Base-by-base conservation (phyloP, 2,113 vertebrate species). In the Rhizomys pruinosus region DNA sequence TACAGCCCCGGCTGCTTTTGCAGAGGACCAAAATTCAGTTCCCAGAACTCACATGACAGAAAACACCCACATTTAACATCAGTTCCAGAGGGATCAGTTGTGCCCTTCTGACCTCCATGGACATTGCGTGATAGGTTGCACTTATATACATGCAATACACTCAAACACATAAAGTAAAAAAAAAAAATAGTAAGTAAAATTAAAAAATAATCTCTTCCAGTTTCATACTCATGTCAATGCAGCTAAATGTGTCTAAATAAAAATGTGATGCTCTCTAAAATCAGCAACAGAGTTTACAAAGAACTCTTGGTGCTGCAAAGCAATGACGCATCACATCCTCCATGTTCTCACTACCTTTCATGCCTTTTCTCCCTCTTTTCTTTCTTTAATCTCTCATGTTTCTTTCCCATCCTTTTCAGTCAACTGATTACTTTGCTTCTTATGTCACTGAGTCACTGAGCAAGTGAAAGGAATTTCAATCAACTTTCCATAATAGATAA, bases 381-480 rank as follows among this genome's bases (percentile, higher is more conserved):
- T 37, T 88, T 85, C 25, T 23, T 85, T 55, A 78, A 2, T 13
- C 7, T 69, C 25, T 23, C 77, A 32, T 7, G 3, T 13, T 63
- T 42, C 39, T 72, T 87, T 22, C 5, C 32, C 2, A 47, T 39
- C 37, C 76, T 68, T 5, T 86, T 22, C n/a, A 68, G 2, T 64
- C 39, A 52, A 7, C 5, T 27, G 44, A 77, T 86, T 63, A 73
- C 2, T 1, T 72, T 55, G 66, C 23, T 85, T 80, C 34, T 94
- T 77, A 71, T 0, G 82, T 68, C 5, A 78, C 16, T 52, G 37
- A 57, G 25, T 86, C 92, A 92, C 16, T 52, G 37, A 57, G 25
- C 82, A 92, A 92, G 72, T n/a, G 11, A 44, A 63, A 92, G 17
- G 27, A 87, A 74, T 59, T 27, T 20, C 12, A 90, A 37, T 42